phyloP scores from a whole-genome alignment of 2,113 vertebrate species.

The Polypterus senegalus region DNA sequence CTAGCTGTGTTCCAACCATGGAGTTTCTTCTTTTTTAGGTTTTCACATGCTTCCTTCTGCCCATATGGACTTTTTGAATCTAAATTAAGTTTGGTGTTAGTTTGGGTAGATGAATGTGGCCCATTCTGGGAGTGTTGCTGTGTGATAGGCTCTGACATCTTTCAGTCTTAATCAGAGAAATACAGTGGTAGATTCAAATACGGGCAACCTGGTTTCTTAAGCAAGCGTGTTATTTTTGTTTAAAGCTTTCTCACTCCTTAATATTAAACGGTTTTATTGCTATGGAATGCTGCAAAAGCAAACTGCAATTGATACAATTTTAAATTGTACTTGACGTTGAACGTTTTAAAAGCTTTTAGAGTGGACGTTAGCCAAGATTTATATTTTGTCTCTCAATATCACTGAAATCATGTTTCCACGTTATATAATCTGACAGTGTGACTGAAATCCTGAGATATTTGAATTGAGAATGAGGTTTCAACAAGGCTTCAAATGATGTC shows the following conservation, averaged over 20 bases:
- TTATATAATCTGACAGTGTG: constrained; percentile 42
- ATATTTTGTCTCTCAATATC: constrained; percentile 44
- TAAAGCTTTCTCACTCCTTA: constrained; percentile 1
- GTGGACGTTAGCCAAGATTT: constrained; percentile 33
- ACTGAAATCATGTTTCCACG: constrained; percentile 49
- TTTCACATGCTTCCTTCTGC: too few species aligned
- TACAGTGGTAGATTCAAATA: too few species aligned
- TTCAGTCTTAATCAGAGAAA: too few species aligned
- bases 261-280: neutral
- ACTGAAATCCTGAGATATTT: constrained; percentile 40
- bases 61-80: constrained; percentile 1
- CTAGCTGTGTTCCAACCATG: too few species aligned
- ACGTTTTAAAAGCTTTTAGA: constrained; percentile 56
- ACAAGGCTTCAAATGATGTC: neutral
- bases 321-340: constrained; percentile 49
- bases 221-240: too few species aligned
- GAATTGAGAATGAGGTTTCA: constrained; percentile 51
- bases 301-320: constrained; percentile 42
- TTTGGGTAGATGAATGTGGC: constrained; percentile 20
- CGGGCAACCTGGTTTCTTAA: too few species aligned
- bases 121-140: constrained; percentile 6
- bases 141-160: neutral
- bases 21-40: too few species aligned
- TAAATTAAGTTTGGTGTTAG: constrained; percentile 13
- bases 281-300: neutral